Base-by-base conservation (phyloP, 1,140 invertebrate genomes). In the Diabrotica undecimpunctata region DNA sequence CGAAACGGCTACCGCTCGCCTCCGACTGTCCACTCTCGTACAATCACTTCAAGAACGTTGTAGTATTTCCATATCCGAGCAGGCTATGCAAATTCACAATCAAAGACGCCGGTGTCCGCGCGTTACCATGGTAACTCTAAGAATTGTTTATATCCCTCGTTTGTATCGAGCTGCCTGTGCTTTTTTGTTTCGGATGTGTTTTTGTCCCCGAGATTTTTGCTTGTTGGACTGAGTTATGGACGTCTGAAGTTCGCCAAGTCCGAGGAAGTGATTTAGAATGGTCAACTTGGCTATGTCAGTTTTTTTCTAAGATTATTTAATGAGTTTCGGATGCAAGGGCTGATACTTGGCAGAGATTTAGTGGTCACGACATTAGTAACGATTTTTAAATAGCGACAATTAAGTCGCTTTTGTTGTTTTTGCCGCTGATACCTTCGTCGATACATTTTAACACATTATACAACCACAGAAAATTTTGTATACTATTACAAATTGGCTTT, bases 21-120 rank as follows among this genome's bases (percentile, higher is more conserved):
- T 55, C 66, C 60, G 46, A 61, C 61, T 67, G 67, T 69, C 69
- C 65, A 67, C 63, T 68, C 65, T 54, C 55, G 69, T 74, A 74
- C 71, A 72, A 71, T 72, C 70, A 60, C 58, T 54, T 62, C 68
- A 72, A 72, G 71, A 71, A 66, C 70, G 53, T 39, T 64, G 68
- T 60, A 72, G 65, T 71, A 74, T 74, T 74, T 73, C 73, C 73
- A 74, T 74, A 74, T 74, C 71, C 64, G 70, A 73, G 72, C 69
- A 70, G 68, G 68, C 73, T 66, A 66, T 66, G 65, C 65, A 66
- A 66, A 66, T 66, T 51, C 65, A 41, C 35, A 62, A 66, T 66
- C 65, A 66, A 66, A 66, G 65, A 58, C 52, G 65, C 65, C 65
- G 65, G 54, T 62, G 53, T 50, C 65, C 61, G 61, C 39, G 56